These are phyloP conservation scores for Potamarius usumacintae DNA, from an alignment of 2,113 vertebrate genomes.

Conservation along the genomic window DNA sequence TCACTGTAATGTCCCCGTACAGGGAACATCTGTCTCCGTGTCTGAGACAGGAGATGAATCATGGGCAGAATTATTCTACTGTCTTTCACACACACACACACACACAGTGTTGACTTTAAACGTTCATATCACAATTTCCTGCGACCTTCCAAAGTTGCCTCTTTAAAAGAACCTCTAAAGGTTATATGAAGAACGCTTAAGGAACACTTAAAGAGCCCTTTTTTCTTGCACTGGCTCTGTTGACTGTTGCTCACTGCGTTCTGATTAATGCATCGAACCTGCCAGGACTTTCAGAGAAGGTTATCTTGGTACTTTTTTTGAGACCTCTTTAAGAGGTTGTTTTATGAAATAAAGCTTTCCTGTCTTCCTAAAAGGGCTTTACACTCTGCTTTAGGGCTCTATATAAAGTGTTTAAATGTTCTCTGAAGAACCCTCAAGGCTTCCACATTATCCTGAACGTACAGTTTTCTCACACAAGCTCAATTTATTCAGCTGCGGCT, in stretches of 20 bases:
- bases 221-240: neutral
- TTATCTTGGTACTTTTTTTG: neutral
- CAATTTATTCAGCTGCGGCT: neutral
- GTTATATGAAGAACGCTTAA: neutral
- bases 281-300: neutral
- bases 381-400: neutral
- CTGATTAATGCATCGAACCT: neutral
- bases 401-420: neutral
- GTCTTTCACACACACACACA: slow-evolving; percentile 50
- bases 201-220: neutral
- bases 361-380: neutral
- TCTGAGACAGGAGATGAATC: slow-evolving; percentile 14
- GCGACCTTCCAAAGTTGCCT: neutral
- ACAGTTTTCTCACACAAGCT: neutral
- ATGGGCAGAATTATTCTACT: neutral
- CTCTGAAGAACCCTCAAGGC: neutral
- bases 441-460: neutral
- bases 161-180: neutral
- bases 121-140: neutral
- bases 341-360: neutral
- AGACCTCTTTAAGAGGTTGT: neutral
- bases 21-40: neutral
- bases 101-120: slow-evolving; percentile 63
- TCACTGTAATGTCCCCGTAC: neutral
- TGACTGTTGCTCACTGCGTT: neutral